Conservation (phyloP, 30 jellyfish, hydroid and myxozoan genomes). For the Clytia hemisphaerica region DNA sequence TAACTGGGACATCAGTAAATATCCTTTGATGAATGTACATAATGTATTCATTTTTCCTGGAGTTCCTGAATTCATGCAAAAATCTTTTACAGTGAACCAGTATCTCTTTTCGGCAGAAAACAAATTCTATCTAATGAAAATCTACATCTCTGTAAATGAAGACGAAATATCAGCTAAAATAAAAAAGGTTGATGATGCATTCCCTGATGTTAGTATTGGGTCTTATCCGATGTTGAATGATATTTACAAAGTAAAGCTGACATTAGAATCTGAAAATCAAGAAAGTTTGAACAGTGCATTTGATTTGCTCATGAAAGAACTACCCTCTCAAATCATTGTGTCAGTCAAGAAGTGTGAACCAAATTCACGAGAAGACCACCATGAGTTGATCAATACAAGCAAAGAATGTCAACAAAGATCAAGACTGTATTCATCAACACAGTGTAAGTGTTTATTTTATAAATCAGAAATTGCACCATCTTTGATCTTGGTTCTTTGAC, state of each 20-base stretch:
- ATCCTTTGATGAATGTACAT: conserved; percentile 48
- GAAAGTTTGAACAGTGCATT: conserved; percentile 44
- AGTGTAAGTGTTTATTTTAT: too few relatives aligned
- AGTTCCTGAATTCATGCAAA: conserved; percentile 67
- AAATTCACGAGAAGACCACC: conserved; percentile 53
- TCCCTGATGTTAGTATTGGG: conserved; percentile 58
- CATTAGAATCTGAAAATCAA: conserved; percentile 61
- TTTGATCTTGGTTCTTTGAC: too few relatives aligned
- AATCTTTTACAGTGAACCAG: conserved; percentile 40
- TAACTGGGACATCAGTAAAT: conserved; percentile 15
- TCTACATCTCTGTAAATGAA: conserved; percentile 62
- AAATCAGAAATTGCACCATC: too few relatives aligned
- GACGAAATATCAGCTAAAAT: conserved; percentile 47
- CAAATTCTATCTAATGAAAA: conserved; percentile 42
- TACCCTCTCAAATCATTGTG: conserved; percentile 47
- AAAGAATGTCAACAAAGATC: too few relatives aligned
- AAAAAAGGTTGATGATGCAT: conserved; percentile 33
- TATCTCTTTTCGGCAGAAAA: conserved; percentile 32
- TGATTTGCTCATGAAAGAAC: conserved; percentile 32
- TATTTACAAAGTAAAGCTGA: conserved; percentile 59
- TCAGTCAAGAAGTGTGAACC: conserved; percentile 64
- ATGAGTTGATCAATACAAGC: conserved; percentile 50
- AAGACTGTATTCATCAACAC: too few relatives aligned
- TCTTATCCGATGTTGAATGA: conserved; percentile 69
- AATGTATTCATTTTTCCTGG: conserved; percentile 84